phyloP scores from a whole-genome alignment of 2,113 vertebrate species.

The Chrysochloris asiatica region DNA sequence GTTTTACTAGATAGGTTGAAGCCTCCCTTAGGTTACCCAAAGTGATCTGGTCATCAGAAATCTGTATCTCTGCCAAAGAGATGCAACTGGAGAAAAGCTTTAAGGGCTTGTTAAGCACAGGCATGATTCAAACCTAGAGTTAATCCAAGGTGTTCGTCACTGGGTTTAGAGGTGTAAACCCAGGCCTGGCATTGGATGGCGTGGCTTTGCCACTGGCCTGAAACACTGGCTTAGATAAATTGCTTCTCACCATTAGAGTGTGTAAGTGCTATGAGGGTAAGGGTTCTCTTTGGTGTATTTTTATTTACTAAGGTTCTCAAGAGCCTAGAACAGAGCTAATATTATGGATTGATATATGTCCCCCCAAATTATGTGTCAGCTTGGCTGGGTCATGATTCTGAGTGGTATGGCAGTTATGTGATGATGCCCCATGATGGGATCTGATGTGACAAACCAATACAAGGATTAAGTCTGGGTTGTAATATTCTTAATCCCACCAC shows the following conservation, averaged over 20 bases:
- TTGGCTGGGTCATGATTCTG: no score
- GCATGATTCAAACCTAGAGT: no score
- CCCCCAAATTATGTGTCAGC: no score
- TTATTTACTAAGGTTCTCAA: not conserved
- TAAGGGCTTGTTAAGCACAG: no score
- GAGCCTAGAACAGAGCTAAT: not conserved
- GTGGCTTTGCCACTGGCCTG: not conserved
- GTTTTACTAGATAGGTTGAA: not conserved
- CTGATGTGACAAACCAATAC: no score
- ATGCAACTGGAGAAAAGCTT: not conserved
- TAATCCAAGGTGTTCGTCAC: not conserved
- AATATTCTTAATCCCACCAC: no score
- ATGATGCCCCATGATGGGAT: no score
- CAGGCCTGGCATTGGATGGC: not conserved
- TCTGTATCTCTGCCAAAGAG: not conserved
- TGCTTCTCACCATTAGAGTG: not conserved
- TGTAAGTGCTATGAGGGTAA: not conserved
- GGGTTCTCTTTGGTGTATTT: not conserved
- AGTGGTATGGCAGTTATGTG: no score
- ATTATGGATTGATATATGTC: no score
- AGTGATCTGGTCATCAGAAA: not conserved
- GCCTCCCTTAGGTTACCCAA: not conserved
- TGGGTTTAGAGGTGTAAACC: not conserved
- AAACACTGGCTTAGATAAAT: not conserved
- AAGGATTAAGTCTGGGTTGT: no score